Percentiles rank a stretch among this genome's conserved stretches.
phyloP scores from a whole-genome alignment of 2,797 vertebrate genomes.

The Monodelphis domestica region DNA sequence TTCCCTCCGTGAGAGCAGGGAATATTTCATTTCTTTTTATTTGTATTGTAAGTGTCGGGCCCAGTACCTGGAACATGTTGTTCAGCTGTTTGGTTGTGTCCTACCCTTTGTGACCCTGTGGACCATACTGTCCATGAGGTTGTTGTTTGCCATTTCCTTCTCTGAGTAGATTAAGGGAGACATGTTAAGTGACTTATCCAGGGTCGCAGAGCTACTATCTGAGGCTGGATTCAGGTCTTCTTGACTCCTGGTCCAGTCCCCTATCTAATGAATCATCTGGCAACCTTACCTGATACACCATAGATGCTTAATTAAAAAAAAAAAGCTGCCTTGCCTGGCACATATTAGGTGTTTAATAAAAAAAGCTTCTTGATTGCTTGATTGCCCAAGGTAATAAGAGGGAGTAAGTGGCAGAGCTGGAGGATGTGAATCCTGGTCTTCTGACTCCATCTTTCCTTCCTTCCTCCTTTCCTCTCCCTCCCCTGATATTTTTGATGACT shows the following conservation, averaged over 20 bases:
- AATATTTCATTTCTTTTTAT: neutral
- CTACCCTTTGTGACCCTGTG: neutral
- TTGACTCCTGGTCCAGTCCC: neutral
- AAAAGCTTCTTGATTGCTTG: neutral
- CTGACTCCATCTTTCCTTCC: constrained; percentile 4
- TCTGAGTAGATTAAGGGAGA: neutral
- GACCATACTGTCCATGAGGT: neutral
- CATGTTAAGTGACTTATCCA: neutral
- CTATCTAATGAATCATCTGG: neutral
- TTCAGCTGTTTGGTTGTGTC: neutral
- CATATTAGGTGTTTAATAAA: neutral
- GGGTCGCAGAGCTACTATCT: neutral
- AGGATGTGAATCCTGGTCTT: neutral
- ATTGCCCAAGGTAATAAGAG: neutral
- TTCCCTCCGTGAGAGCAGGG: neutral
- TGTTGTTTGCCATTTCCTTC: neutral
- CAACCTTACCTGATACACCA: neutral
- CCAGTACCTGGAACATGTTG: neutral
- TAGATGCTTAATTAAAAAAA: neutral
- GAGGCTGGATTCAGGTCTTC: neutral
- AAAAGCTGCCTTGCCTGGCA: too few species aligned
- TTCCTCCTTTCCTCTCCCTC: neutral
- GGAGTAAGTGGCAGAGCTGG: neutral
- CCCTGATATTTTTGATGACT: constrained; percentile 50
- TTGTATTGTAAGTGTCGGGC: neutral